Evolutionary conservation across 2,113 vertebrate genomes (phyloP), one percentile per base, ranked within the genome.

Genomic region (Eonycteris spelaea): DNA sequence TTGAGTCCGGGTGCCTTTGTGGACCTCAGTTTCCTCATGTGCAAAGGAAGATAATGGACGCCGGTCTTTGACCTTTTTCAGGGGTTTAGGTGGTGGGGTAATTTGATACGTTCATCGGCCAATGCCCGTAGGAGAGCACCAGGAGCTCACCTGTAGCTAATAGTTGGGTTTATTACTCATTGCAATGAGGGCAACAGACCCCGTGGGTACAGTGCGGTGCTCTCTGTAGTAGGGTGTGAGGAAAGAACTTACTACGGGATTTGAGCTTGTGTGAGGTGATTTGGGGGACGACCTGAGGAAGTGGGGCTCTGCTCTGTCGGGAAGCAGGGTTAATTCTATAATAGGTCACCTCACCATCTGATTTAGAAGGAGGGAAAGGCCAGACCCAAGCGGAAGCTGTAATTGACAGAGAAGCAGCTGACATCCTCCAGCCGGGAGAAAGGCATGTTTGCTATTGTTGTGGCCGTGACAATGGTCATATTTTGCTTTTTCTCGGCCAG

Each of bases 121-220:
- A 0, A 1, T 0, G 48, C 6, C 75, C 19, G 22, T 9, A 18
- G 30, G 18, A 14, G 90, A 4, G 30, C 18, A 0, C 40, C 11
- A 4, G 65, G 38, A 4, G 28, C 18, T 15, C 35, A 24, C 38
- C 57, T 13, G 24, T 1, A 10, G 21, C 67, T 24, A 22, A 19
- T 13, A 18, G 84, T 3, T 13, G 35, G 33, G 30, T 15, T 21
- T 1, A 12, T 11, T 5, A 15, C 26, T 68, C 33, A 21, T 0
- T 2, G 78, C 13, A 26, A 48, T 0, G 33, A 53, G 74, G n/a
- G 19, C 53, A 51, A 10, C 1, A 5, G 11, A 51, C 43, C 21
- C 11, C 57, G 0, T 0, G 19, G 33, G 22, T 16, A 4, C 92
- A 0, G 0, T 0, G 4, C 30, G 33, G 26, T 3, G 26, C 51